Base-by-base conservation (phyloP, 1,140 invertebrate genomes). In the Steinernema feltiae region DNA sequence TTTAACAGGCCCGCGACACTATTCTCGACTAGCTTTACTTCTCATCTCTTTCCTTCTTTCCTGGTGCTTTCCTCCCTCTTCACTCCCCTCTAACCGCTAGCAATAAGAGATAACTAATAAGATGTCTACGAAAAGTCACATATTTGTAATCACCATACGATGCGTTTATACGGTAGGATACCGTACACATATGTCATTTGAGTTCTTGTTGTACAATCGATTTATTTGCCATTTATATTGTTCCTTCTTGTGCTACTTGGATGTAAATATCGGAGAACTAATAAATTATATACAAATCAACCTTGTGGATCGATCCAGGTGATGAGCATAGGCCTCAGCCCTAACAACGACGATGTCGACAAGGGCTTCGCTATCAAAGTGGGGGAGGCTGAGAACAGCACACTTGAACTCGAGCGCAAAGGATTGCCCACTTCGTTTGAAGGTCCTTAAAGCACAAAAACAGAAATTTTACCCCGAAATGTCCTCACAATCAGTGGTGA, bases 11-110 rank as follows among this genome's bases (percentile, higher is more conserved):
- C 24, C 15, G 53, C 7, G 7, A n/a, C 24, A 15, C 24, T 63
- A 63, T 27, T 63, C 53, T 63, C 35, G 53, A 63, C 53, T 63
- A 63, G 53, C 53, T 63, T 63, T 63, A 63, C 53, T 63, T 63
- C 53, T 63, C 53, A 63, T 15, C 53, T 63, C 53, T 63, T 63
- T 3, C 53, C n/a, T n/a, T 17, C 53, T 63, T 63, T 63, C 53
- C 53, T 63, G 53, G 53, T 63, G 53, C 53, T 63, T 63, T 63
- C 53, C 12, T n/a, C 24, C 15, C 24, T 27, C 24, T 63, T 27
- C 53, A 3, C 12, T n/a, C 7, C 24, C 53, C 15, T 63, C 24
- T 63, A 63, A 63, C 53, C 35, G 35, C 35, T 63, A 63, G 53
- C 53, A 63, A 63, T 63, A 63, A 63, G 53, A 63, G 12, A 17